Percentiles rank a stretch among this genome's conserved stretches.
Conservation (phyloP, 2,888 invertebrate species). For the Trichacis sp. region DNA sequence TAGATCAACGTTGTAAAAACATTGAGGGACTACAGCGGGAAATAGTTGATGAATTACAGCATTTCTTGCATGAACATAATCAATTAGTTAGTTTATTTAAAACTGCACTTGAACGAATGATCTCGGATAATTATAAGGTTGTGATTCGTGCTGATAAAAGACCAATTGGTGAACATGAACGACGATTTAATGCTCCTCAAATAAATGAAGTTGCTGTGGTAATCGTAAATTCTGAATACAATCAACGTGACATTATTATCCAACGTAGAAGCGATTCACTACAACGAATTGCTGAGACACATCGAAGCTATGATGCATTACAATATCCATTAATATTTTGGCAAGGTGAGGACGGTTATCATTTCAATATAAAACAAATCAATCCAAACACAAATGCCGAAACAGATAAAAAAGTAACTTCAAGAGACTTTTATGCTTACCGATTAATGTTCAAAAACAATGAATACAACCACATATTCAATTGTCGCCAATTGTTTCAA, state of each 20-base stretch:
- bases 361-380: conserved; percentile 32
- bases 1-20: background rate
- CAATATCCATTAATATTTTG: conserved; percentile 62
- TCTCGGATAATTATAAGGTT: background rate
- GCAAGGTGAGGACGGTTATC: conserved; percentile 53
- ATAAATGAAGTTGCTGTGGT: conserved; percentile 45
- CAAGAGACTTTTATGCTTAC: conserved; percentile 36
- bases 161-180: conserved; percentile 22
- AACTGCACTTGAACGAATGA: background rate
- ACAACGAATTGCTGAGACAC: conserved; percentile 15
- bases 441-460: conserved; percentile 53
- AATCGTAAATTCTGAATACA: background rate
- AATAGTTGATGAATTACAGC: background rate
- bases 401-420: conserved; percentile 49
- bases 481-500: conserved; percentile 52
- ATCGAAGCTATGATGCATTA: conserved; percentile 57
- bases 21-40: background rate
- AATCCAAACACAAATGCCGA: conserved; percentile 36
- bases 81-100: background rate
- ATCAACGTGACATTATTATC: background rate
- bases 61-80: background rate
- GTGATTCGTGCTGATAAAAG: conserved; percentile 31
- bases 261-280: background rate
- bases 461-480: conserved; percentile 51
- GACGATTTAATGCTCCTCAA: conserved; percentile 45